Evolutionary conservation across 2,888 invertebrate genomes (phyloP).

Genomic region (Zele albiditarsus): DNA sequence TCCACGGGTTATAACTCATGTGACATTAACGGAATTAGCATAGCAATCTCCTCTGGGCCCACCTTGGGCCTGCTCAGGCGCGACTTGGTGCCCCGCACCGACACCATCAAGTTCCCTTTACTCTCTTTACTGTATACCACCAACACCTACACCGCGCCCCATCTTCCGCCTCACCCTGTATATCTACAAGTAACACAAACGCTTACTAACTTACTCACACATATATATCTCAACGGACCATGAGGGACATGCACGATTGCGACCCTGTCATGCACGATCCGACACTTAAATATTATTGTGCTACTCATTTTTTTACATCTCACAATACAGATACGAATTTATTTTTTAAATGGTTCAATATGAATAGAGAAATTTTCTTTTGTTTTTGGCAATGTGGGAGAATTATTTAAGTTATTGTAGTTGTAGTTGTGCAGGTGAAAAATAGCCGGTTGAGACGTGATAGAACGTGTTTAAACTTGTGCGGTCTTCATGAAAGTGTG

Average conservation of each 20-base stretch:
- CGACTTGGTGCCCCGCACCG: slow-evolving; percentile 26
- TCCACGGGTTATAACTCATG: slow-evolving; percentile 60
- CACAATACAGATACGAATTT: not conserved
- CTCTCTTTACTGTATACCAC: not conserved
- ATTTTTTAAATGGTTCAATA: not conserved
- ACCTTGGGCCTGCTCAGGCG: slow-evolving; percentile 34
- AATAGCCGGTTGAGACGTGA: too few species aligned
- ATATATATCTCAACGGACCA: not conserved
- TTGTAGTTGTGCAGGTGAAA: too few species aligned
- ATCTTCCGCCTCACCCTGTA: slow-evolving; percentile 11
- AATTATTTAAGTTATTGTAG: too few species aligned
- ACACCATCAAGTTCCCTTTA: not conserved
- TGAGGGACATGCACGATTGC: not conserved
- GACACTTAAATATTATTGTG: slow-evolving; percentile 10
- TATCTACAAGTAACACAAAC: not conserved
- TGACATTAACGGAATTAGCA: slow-evolving; percentile 67
- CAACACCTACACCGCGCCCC: slow-evolving; percentile 9
- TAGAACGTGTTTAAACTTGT: too few species aligned
- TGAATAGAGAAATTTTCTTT: not conserved
- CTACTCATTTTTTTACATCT: not conserved
- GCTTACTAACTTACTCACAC: not conserved
- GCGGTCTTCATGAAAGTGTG: too few species aligned
- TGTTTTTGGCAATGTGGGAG: too few species aligned
- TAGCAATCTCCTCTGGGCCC: slow-evolving; percentile 57
- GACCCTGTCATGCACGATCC: slow-evolving; percentile 3